Conservation (phyloP, 2,113 vertebrate genomes). For the Talpa occidentalis region DNA sequence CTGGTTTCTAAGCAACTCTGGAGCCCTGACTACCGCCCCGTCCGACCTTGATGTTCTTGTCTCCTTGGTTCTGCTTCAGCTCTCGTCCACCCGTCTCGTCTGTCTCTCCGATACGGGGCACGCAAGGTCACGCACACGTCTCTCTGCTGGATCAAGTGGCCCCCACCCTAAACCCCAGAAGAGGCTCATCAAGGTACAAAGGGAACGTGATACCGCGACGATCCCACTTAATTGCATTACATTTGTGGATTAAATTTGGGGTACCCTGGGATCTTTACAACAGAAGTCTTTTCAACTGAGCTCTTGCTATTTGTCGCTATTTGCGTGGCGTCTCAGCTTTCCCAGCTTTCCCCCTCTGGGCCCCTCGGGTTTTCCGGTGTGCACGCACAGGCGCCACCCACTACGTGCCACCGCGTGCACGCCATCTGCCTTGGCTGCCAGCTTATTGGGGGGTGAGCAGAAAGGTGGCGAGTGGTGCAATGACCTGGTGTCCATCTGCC, state of each 20-base stretch:
- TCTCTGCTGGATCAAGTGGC: neutral
- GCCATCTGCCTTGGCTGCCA: neutral
- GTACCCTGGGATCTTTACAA: neutral
- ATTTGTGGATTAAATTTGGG: neutral
- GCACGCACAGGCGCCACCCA: too few species aligned
- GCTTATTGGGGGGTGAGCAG: neutral
- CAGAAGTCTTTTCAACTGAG: neutral
- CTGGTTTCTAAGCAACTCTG: neutral
- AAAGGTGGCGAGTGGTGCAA: constrained; percentile 15
- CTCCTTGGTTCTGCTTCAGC: neutral
- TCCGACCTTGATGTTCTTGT: neutral
- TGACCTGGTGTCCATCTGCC: neutral
- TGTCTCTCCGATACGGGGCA: neutral
- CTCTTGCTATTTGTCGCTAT: neutral
- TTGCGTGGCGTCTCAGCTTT: neutral
- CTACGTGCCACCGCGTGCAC: too few species aligned
- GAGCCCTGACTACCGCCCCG: neutral
- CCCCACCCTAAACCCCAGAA: neutral
- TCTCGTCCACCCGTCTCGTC: neutral
- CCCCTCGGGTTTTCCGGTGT: too few species aligned
- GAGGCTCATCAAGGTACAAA: neutral
- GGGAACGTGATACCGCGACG: neutral
- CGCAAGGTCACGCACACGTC: too few species aligned
- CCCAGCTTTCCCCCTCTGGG: too few species aligned
- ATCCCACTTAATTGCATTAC: neutral